Evolutionary conservation across 1,140 invertebrate genomes (phyloP).

Genomic region (Halictus rubicundus): DNA sequence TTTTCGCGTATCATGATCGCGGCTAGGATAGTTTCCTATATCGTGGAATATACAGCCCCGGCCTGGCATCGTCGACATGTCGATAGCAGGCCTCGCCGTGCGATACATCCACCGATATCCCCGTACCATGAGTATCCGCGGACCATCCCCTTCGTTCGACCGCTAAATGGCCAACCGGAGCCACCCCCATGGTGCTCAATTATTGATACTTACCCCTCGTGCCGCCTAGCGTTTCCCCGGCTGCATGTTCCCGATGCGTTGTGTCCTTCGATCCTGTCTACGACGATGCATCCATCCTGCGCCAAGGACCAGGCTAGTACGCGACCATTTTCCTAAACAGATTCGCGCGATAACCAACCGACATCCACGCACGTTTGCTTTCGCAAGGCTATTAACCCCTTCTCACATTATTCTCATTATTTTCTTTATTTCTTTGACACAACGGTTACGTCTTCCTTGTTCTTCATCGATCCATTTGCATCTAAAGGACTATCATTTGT

Average conservation of each 20-base stretch:
- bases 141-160: slow-evolving; percentile 69
- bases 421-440: too few species aligned
- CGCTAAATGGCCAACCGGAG: slow-evolving; percentile 76
- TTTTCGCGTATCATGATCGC: slow-evolving; percentile 77
- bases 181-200: slow-evolving; percentile 77
- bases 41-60: slow-evolving; percentile 68
- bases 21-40: slow-evolving; percentile 74
- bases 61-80: slow-evolving; percentile 78
- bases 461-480: too few species aligned
- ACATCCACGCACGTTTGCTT: too few species aligned
- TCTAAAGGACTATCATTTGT: too few species aligned
- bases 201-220: slow-evolving; percentile 76
- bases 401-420: too few species aligned
- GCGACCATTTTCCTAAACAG: background rate
- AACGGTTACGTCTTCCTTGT: too few species aligned
- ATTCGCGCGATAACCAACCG: background rate
- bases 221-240: slow-evolving; percentile 45
- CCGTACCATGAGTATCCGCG: slow-evolving; percentile 63
- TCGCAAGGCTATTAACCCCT: too few species aligned
- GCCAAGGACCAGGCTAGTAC: background rate
- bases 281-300: background rate
- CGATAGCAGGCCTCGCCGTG: slow-evolving; percentile 78
- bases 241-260: slow-evolving; percentile 54
- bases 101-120: slow-evolving; percentile 78
- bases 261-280: slow-evolving; percentile 43